Conservation (phyloP, 2,888 invertebrate genomes). For the Resseliella maxima region DNA sequence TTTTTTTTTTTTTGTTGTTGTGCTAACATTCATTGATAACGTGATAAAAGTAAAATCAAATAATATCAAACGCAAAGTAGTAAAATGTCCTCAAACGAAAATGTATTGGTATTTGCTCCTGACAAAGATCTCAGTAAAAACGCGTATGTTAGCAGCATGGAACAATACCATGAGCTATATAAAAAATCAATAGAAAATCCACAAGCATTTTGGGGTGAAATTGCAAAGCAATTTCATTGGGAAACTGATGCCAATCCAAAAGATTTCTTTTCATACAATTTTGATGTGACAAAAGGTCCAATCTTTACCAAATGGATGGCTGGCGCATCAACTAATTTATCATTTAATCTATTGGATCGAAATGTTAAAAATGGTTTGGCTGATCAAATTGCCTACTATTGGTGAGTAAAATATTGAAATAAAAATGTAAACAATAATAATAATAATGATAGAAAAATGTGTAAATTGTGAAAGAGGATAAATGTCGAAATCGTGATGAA, state of each 20-base stretch:
- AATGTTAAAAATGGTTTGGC: constrained; percentile 90
- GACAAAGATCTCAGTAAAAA: constrained; percentile 70
- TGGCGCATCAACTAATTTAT: constrained; percentile 93
- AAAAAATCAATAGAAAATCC: constrained; percentile 88
- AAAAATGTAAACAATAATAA: background rate
- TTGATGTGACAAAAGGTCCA: constrained; percentile 87
- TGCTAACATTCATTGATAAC: too few species aligned
- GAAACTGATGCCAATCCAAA: constrained; percentile 80
- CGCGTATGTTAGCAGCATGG: constrained; percentile 76
- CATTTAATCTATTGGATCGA: constrained; percentile 94
- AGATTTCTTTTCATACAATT: constrained; percentile 90
- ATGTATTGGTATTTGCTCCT: constrained; percentile 72
- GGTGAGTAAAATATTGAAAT: constrained; percentile 76
- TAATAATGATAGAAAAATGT: background rate
- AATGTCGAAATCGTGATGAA: background rate
- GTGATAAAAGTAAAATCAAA: background rate
- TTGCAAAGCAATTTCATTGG: constrained; percentile 95
- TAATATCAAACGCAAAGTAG: background rate
- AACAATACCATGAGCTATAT: constrained; percentile 86
- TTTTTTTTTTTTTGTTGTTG: too few species aligned
- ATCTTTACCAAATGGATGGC: constrained; percentile 95
- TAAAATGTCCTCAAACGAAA: constrained; percentile 69
- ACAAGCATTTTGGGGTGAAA: constrained; percentile 91
- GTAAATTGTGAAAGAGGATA: background rate
- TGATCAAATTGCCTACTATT: constrained; percentile 92